Percentiles rank a stretch among this genome's conserved stretches.
Conservation (phyloP, 1,140 invertebrate genomes). For the Bombus pyrosoma region DNA sequence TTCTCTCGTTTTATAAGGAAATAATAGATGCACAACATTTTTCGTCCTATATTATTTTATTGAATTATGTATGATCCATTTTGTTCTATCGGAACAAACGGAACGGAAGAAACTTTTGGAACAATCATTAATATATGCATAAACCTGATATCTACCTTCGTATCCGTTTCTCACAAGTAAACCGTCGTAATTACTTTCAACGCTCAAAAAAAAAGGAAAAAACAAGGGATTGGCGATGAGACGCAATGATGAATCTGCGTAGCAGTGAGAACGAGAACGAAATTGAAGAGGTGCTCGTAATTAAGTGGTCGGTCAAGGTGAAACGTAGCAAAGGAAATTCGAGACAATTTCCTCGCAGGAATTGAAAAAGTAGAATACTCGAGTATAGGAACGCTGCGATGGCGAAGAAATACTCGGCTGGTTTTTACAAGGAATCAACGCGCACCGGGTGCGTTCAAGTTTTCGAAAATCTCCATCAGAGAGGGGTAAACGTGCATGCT, state of each 20-base stretch:
- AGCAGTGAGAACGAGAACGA: background rate
- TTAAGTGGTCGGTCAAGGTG: background rate
- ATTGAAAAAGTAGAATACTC: slow-evolving; percentile 8
- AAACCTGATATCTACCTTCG: no score
- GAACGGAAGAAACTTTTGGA: no score
- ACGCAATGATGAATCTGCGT: background rate
- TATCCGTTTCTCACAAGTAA: no score
- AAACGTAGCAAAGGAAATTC: background rate
- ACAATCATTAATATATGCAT: no score
- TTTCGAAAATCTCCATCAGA: slow-evolving; percentile 24
- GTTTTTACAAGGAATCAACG: slow-evolving; percentile 34
- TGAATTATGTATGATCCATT: no score
- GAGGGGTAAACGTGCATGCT: background rate
- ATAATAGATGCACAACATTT: no score
- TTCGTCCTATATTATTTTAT: no score
- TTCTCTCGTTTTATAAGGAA: no score
- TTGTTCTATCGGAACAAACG: no score
- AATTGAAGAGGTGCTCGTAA: slow-evolving; percentile 24
- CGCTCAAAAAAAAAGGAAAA: background rate
- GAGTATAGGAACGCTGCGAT: background rate
- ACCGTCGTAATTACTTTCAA: background rate
- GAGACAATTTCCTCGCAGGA: background rate
- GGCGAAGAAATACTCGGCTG: background rate
- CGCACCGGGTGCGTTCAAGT: background rate
- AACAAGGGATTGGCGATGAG: background rate